These are phyloP conservation scores for Xylocopa sonorina DNA, from an alignment of 1,140 invertebrate species.

Conservation along the genomic window DNA sequence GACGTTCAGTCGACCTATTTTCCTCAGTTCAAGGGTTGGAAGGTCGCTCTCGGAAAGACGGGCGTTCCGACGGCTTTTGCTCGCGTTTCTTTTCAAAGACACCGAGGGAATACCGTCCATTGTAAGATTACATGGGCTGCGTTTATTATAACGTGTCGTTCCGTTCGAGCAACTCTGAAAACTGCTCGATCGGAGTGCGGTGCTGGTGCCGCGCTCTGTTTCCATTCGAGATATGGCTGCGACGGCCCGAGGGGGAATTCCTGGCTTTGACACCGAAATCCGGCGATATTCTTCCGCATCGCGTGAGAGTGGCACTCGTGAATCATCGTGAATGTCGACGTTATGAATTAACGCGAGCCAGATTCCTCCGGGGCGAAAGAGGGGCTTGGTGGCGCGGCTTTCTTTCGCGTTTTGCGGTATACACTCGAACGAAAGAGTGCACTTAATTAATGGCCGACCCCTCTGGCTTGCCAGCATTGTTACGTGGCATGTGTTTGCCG, in stretches of 20 bases:
- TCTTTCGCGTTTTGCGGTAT: slow-evolving; percentile 13
- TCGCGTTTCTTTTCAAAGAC: background rate
- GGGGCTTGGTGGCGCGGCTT: background rate
- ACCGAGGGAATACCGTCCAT: background rate
- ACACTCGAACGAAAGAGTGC: slow-evolving; percentile 41
- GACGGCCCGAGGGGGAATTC: background rate
- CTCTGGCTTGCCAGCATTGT: slow-evolving; percentile 30
- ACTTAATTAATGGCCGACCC: slow-evolving; percentile 58
- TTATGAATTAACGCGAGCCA: slow-evolving; percentile 22
- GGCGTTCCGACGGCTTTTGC: background rate
- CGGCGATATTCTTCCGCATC: slow-evolving; percentile 25
- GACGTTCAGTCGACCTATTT: slow-evolving; percentile 45
- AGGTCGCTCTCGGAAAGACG: slow-evolving; percentile 6
- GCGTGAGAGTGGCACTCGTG: slow-evolving; percentile 37
- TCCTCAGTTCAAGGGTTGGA: slow-evolving; percentile 17
- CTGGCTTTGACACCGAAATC: background rate
- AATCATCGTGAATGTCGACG: slow-evolving; percentile 11
- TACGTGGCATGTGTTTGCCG: slow-evolving; percentile 24
- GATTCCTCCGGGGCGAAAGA: slow-evolving; percentile 10
- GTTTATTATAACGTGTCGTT: background rate
- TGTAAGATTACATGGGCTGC: too few species aligned
- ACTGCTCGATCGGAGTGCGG: background rate
- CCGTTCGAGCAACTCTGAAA: background rate
- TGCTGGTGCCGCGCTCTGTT: background rate
- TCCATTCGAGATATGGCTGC: background rate